Base-by-base conservation (phyloP, 2,113 vertebrate genomes). In the Centropus unirufus region DNA sequence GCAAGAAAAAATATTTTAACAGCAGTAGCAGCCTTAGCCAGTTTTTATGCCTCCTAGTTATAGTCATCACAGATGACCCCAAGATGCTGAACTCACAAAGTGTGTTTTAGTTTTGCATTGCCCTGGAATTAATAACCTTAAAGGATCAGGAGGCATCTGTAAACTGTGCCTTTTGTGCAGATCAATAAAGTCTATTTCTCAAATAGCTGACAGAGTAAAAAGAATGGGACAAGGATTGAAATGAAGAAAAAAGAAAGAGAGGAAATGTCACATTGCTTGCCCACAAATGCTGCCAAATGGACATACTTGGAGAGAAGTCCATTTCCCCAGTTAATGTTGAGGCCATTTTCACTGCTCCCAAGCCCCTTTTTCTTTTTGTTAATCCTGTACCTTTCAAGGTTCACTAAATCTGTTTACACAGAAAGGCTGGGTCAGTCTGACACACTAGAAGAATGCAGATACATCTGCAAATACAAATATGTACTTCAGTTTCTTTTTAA, bases 321-420 rank as follows among this genome's bases (percentile, higher is more conserved):
- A 82, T 93, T 96, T 90, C 68, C 58, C 64, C 69, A 51, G 68
- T 81, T 90, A 92, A 90, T 14, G 61, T 54, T 82, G 61, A 81
- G 8, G 40, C 76, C 57, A 59, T 93, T 94, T 96, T 90, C 90
- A 84, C 73, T 79, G 17, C 32, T 89, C 61, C 47, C 49, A 62
- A 88, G 83, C 72, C 92, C 30, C 40, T 80, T 86, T 94, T 75
- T 42, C 63, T 62, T 79, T 87, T 88, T 78, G 73, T 95, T 93
- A 87, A 95, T 92, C 79, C 83, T 69, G 57, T 87, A 90, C 83
- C 89, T 86, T 87, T 88, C 90, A 96, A 96, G 83, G 92, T 90
- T 95, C 96, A 95, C 94, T 96, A 96, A 94, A 49, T 57, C 49
- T 82, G 94, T 89, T 96, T 97, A 87, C 76, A 89, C 61, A 92